Evolutionary conservation across 2,888 invertebrate genomes (phyloP), one percentile per base, ranked within the genome.

Genomic region (Zeuzera pyrina): DNA sequence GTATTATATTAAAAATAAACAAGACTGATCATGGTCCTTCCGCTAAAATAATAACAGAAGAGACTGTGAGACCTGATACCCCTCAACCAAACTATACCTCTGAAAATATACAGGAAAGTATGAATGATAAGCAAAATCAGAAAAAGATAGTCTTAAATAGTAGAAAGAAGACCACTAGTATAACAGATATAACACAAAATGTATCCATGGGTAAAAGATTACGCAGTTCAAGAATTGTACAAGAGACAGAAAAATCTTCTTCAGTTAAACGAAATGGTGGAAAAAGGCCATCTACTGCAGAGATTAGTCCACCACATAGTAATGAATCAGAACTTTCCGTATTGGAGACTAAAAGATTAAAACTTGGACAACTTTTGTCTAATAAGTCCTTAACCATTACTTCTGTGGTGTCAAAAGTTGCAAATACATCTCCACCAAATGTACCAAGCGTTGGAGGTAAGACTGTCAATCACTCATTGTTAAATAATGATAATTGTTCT

Each of bases 1-100:
- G 88, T 51, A 88, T 89, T 45, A 87, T 88, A 44, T 69, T 88
- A 49, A 88, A 89, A 69, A 88, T 88, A 46, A 88, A 88, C 57
- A 88, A 88, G 72, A 85, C 86, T 49, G 86, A 84, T 48, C 78
- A 81, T 57, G 84, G 84, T 40, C 43, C 84, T 45, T 78, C 79
- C 42, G 70, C 84, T 24, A 76, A 85, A 68, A 76, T 83, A 39
- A 69, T 84, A 33, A 81, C 81, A 35, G 84, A 84, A 57, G 79
- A 81, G 25, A 33, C 49, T 6, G 66, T 61, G 38, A 62, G 55
- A 43, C 48, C 61, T 33, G 70, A 69, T 15, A 45, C 47, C 34
- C 39, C 47, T 27, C 56, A 61, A 39, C 52, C 52, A 38, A 52
- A 49, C 19, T 53, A 47, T 43, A 44, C 42, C 28, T 38, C 52